Conservation (phyloP, 2,888 invertebrate genomes). For the Temnothorax unifasciatus region DNA sequence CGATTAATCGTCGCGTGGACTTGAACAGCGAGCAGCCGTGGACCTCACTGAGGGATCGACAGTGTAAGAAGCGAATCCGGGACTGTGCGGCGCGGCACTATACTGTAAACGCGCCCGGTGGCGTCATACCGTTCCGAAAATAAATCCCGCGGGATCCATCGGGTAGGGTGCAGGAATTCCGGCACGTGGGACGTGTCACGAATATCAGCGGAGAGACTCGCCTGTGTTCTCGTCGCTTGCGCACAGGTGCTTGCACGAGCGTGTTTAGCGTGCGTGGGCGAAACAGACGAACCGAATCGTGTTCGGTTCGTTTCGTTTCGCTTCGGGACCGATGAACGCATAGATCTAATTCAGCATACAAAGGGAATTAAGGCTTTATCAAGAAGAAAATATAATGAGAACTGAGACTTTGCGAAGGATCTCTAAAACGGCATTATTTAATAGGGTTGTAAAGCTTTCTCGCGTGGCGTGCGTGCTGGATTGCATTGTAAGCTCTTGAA, state of each 20-base stretch:
- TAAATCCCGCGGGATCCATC: slow-evolving; percentile 82
- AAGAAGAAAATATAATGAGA: background rate
- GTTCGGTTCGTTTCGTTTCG: background rate
- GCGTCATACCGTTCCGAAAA: slow-evolving; percentile 84
- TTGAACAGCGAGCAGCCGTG: slow-evolving; percentile 68
- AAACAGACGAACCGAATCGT: background rate
- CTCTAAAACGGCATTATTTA: background rate
- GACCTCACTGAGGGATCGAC: slow-evolving; percentile 73
- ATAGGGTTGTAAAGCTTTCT: background rate
- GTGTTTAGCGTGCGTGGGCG: background rate
- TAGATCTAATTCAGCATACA: background rate
- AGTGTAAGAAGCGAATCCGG: slow-evolving; percentile 44
- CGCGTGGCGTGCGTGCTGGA: background rate
- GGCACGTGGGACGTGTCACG: slow-evolving; percentile 82
- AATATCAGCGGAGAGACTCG: slow-evolving; percentile 64
- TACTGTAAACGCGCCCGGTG: slow-evolving; percentile 71
- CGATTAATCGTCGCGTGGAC: slow-evolving; percentile 58
- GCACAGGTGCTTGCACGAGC: slow-evolving; percentile 34
- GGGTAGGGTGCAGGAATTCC: slow-evolving; percentile 80
- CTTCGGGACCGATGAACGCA: background rate
- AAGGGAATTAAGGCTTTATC: background rate
- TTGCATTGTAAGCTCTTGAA: background rate
- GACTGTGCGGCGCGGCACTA: slow-evolving; percentile 62
- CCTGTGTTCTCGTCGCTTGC: slow-evolving; percentile 13
- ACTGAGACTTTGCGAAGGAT: background rate